A percentile compares a stretch with the other conserved stretches of the same genome.
Conservation (phyloP, 1,140 invertebrate genomes). For the Macrotrachela quadricornifera region DNA sequence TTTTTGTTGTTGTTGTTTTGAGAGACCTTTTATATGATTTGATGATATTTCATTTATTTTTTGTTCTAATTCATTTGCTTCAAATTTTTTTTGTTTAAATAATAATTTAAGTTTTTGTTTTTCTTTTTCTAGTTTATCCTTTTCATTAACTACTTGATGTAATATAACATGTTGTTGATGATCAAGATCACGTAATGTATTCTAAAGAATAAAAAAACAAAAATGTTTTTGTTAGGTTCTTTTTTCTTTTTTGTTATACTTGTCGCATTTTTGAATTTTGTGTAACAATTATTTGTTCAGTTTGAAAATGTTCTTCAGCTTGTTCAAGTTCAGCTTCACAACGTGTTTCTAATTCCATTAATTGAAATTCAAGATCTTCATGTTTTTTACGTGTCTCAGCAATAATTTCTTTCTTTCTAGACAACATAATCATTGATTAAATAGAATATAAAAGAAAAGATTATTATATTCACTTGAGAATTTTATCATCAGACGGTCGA, state of each 20-base stretch:
- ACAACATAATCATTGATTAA: not conserved
- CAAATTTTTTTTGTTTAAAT: not conserved
- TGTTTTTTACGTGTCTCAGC: constrained; percentile 1
- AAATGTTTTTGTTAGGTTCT: no score
- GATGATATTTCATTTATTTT: no score
- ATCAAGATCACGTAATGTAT: not conserved
- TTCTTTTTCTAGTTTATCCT: constrained; percentile 1
- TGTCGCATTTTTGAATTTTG: not conserved
- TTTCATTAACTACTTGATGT: not conserved
- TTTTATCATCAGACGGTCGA: not conserved
- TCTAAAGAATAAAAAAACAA: not conserved
- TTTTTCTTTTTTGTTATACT: no score
- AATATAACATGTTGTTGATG: constrained; percentile 1
- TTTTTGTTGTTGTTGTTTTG: not conserved
- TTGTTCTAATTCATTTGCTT: no score
- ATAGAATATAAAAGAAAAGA: not conserved
- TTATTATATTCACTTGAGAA: not conserved
- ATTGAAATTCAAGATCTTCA: constrained; percentile 7
- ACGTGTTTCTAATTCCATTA: constrained; percentile 6
- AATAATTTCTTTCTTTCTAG: not conserved
- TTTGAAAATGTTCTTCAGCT: constrained; percentile 1
- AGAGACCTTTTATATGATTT: not conserved
- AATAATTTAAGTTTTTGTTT: not conserved
- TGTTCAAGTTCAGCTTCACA: constrained; percentile 7
- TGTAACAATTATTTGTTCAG: constrained; percentile 2